phyloP scores from a whole-genome alignment of 2,888 invertebrate species.

The Agapostemon virescens region DNA sequence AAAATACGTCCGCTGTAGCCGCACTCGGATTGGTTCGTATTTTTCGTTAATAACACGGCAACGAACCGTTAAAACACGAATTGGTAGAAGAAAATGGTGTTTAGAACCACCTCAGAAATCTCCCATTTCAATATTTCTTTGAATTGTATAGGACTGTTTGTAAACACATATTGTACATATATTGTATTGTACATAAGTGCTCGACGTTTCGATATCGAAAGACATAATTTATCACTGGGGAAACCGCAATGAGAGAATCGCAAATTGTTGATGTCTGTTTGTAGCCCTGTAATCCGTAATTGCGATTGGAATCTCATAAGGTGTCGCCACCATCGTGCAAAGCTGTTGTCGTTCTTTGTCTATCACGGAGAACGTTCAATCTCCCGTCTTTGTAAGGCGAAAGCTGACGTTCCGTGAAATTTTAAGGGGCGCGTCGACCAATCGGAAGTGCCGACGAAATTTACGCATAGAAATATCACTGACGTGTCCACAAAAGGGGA shows the following conservation, averaged over 20 bases:
- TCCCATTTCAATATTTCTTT: no score
- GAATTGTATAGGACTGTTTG: no score
- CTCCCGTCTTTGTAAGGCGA: conserved; percentile 58
- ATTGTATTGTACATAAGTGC: no score
- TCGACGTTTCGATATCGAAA: not conserved
- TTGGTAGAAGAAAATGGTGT: no score
- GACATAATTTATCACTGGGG: not conserved
- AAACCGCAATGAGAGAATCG: not conserved
- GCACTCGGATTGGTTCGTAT: no score
- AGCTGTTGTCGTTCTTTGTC: conserved; percentile 31
- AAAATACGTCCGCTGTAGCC: no score
- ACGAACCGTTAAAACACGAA: no score
- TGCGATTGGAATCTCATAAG: not conserved
- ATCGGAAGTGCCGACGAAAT: conserved; percentile 65
- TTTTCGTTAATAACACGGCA: no score
- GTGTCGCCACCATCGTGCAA: not conserved
- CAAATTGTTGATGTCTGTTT: not conserved
- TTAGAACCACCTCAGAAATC: no score
- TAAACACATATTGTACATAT: no score
- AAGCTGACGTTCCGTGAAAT: conserved; percentile 68
- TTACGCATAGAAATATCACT: conserved; percentile 76
- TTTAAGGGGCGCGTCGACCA: conserved; percentile 65
- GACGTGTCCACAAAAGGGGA: conserved; percentile 77
- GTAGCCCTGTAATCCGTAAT: not conserved
- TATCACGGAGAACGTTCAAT: not conserved